phyloP scores from a whole-genome alignment of 2,113 vertebrate species.

The Amphiprion percula region DNA sequence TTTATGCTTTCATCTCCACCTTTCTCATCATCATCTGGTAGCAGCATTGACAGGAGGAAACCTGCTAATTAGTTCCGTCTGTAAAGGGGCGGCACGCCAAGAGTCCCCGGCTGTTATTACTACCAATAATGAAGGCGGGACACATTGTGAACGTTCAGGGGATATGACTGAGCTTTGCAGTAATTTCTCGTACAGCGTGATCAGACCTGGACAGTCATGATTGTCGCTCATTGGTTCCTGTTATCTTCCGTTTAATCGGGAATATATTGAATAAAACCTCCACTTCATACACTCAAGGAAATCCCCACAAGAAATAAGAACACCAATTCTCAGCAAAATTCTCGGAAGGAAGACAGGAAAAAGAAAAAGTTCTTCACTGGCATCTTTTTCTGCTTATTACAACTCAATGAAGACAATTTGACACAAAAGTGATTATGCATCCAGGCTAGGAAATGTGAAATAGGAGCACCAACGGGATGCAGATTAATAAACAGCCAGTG shows the following conservation, averaged over 20 bases:
- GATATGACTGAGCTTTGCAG: slow-evolving; percentile 55
- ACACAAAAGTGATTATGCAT: slow-evolving; percentile 76
- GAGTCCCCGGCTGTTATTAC: slow-evolving; percentile 82
- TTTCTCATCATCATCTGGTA: slow-evolving; percentile 68
- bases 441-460: slow-evolving; percentile 74
- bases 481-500: slow-evolving; percentile 72
- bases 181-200: slow-evolving; percentile 44
- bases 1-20: slow-evolving; percentile 57
- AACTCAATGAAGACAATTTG: slow-evolving; percentile 77
- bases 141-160: slow-evolving; percentile 50
- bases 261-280: slow-evolving; percentile 19
- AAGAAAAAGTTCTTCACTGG: slow-evolving; percentile 25
- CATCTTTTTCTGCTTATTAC: slow-evolving; percentile 66
- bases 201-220: slow-evolving; percentile 34
- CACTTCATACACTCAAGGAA: slow-evolving; percentile 30
- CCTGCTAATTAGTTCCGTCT: slow-evolving; percentile 83
- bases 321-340: slow-evolving; percentile 33
- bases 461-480: slow-evolving; percentile 51
- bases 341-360: slow-evolving; percentile 21
- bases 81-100: slow-evolving; percentile 73
- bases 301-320: slow-evolving; percentile 41
- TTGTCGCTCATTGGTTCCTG: slow-evolving; percentile 23
- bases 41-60: slow-evolving; percentile 76
- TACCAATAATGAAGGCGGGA: slow-evolving; percentile 64
- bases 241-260: slow-evolving; percentile 41